These are phyloP conservation scores for Spongilla lacustris DNA, from an alignment of 37 sponge, comb jelly and placozoan genomes.

Conservation along the genomic window DNA sequence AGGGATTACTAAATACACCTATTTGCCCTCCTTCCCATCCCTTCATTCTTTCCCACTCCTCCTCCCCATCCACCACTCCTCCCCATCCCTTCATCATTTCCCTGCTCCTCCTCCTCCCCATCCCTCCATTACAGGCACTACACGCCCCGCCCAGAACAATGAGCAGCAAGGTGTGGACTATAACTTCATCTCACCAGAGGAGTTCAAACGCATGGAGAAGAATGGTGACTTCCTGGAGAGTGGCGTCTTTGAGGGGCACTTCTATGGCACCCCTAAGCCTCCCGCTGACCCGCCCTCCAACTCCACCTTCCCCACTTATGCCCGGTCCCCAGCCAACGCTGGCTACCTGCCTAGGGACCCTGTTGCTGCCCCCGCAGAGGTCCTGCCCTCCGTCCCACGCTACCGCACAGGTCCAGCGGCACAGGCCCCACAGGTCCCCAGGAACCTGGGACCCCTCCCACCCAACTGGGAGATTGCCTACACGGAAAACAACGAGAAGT, in stretches of 20 bases:
- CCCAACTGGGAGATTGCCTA: conserved; percentile 97
- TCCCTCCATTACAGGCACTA: conserved; percentile 75
- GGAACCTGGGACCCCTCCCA: conserved; percentile 90
- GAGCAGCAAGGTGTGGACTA: conserved; percentile 94
- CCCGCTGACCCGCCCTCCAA: conserved; percentile 71
- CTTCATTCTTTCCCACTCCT: no score
- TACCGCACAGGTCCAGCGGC: neutral
- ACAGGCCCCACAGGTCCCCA: neutral
- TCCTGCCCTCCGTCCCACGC: neutral
- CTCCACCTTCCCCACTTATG: conserved; percentile 34
- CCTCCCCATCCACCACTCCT: no score
- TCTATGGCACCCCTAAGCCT: conserved; percentile 96
- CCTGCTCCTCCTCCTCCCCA: neutral
- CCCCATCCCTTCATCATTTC: no score
- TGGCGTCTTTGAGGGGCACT: conserved; percentile 83
- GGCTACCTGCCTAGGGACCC: conserved; percentile 37
- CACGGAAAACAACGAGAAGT: conserved; percentile 93
- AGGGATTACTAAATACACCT: no score
- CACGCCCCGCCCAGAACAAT: conserved; percentile 77
- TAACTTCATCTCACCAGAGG: conserved; percentile 86
- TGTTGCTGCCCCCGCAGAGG: no score
- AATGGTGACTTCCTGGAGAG: conserved; percentile 88
- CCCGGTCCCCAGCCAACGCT: conserved; percentile 44
- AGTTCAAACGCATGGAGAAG: conserved; percentile 85
- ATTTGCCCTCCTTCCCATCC: no score